Evolutionary conservation across 30 jellyfish, hydroid and myxozoan genomes (phyloP).

Genomic region (Nemopilema nomurai): DNA sequence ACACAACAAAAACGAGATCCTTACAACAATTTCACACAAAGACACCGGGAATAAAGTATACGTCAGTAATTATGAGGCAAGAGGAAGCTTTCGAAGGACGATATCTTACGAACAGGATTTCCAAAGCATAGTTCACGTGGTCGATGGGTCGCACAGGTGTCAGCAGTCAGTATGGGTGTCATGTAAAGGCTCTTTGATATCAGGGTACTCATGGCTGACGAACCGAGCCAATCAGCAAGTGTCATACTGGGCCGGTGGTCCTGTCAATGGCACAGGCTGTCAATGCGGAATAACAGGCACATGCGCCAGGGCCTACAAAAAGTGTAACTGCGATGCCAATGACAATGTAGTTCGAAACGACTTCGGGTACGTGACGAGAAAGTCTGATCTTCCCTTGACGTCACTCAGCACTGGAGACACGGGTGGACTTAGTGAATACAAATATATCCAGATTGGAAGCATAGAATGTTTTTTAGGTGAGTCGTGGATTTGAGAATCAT

Average conservation of each 20-base stretch:
- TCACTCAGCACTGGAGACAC: slow-evolving; percentile 23
- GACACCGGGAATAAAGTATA: not conserved
- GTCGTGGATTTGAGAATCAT: too few species aligned
- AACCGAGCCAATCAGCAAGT: slow-evolving; percentile 15
- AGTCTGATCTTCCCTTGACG: slow-evolving; percentile 51
- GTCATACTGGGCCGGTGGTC: slow-evolving; percentile 61
- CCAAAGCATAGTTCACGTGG: not conserved
- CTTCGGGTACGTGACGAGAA: slow-evolving; percentile 33
- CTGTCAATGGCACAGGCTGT: slow-evolving; percentile 42
- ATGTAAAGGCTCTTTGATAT: not conserved
- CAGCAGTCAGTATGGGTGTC: not conserved
- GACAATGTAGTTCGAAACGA: slow-evolving; percentile 14
- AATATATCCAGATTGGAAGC: slow-evolving; percentile 7
- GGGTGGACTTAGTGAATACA: slow-evolving; percentile 10
- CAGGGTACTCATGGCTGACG: slow-evolving; percentile 1
- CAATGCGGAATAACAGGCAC: slow-evolving; percentile 35
- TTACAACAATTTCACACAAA: not conserved
- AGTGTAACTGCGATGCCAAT: slow-evolving; percentile 49
- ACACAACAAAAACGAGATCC: not conserved
- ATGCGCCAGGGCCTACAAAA: not conserved
- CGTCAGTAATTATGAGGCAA: not conserved
- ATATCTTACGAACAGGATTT: not conserved
- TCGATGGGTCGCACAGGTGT: slow-evolving; percentile 1
- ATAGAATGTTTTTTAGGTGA: slow-evolving; percentile 19
- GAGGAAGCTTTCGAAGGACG: not conserved